Conservation (phyloP, 2,888 invertebrate genomes). For the Oligia fasciuncula region DNA sequence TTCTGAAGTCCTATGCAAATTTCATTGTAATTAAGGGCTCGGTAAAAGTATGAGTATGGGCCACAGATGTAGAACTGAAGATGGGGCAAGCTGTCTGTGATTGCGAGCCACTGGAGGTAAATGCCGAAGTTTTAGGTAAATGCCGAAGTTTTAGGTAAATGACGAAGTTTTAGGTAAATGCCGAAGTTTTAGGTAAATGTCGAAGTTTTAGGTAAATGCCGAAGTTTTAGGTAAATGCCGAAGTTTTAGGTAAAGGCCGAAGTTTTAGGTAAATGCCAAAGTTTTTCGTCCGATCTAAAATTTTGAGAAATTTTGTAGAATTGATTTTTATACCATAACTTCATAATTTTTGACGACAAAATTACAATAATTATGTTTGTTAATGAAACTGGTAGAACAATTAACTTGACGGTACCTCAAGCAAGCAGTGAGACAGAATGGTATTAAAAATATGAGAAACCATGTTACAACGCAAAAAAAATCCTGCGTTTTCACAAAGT, state of each 20-base stretch:
- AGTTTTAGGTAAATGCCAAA: no score
- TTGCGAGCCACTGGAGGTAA: no score
- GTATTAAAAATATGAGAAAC: not conserved
- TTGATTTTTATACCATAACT: not conserved
- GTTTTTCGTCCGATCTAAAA: not conserved
- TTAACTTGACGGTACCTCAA: no score
- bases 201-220: no score
- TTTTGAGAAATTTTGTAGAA: not conserved
- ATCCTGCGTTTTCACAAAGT: not conserved
- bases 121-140: no score
- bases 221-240: no score
- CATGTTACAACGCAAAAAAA: not conserved
- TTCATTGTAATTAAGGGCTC: constrained; percentile 54
- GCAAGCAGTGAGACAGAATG: not conserved
- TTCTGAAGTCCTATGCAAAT: constrained; percentile 57
- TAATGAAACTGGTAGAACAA: no score
- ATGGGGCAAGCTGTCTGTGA: not conserved
- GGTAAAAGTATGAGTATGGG: constrained; percentile 27
- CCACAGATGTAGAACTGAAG: constrained; percentile 8
- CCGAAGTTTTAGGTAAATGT: no score
- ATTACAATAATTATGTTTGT: no score
- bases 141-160: no score
- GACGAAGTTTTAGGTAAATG: no score
- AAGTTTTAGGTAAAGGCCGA: no score
- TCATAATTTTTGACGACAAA: not conserved